phyloP scores from a whole-genome alignment of 2,888 invertebrate species.

The Adineta ricciae region DNA sequence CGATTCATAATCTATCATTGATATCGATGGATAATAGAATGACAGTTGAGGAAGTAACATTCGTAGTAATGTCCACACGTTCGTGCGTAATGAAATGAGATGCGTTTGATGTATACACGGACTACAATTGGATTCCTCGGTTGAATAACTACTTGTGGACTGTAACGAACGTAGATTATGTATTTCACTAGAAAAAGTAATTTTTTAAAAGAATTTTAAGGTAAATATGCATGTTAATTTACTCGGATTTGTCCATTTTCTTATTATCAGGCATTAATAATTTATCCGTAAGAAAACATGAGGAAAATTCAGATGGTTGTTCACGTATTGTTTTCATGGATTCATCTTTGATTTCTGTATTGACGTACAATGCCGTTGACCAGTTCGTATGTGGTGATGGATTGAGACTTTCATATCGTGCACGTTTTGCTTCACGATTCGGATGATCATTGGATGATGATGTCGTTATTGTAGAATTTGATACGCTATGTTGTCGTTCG shows the following conservation, averaged over 20 bases:
- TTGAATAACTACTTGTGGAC: not conserved
- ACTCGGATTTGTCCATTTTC: not conserved
- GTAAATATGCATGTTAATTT: no score
- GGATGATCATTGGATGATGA: not conserved
- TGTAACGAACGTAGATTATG: not conserved
- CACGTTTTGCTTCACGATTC: not conserved
- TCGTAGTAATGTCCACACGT: not conserved
- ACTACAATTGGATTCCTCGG: not conserved
- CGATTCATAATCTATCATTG: not conserved
- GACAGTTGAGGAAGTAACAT: not conserved
- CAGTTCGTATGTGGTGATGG: not conserved
- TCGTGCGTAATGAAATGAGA: not conserved
- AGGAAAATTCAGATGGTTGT: not conserved
- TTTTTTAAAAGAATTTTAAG: no score
- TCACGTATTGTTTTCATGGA: not conserved
- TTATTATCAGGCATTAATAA: not conserved
- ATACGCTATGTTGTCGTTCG: slow-evolving; percentile 17
- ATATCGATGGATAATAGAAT: not conserved
- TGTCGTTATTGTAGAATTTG: not conserved
- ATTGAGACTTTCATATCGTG: not conserved
- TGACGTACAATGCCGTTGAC: not conserved
- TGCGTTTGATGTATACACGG: not conserved
- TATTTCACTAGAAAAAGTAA: not conserved
- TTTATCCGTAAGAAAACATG: not conserved
- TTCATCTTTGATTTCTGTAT: not conserved